A percentile compares a stretch with the other conserved stretches of the same genome.
Evolutionary conservation across 2,888 invertebrate species (phyloP).

Genomic region (Branchellion lobata): DNA sequence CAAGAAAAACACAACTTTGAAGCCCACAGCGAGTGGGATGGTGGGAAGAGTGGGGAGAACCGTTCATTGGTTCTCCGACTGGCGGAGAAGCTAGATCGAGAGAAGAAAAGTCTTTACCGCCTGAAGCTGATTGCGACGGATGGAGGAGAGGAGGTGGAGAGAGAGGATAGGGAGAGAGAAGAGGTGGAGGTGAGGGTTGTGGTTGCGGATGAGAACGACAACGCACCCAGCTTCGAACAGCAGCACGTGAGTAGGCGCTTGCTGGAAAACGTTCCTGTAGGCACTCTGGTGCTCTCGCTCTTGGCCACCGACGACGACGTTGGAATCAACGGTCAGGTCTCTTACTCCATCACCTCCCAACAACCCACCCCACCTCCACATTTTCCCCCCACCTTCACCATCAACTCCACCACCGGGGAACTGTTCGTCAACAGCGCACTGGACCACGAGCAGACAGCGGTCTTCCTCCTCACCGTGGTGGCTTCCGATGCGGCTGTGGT

Average conservation of each 20-base stretch:
- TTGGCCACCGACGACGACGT: constrained; percentile 44
- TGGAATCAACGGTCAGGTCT: constrained; percentile 44
- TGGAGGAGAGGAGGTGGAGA: constrained; percentile 48
- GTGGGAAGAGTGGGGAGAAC: too few species aligned
- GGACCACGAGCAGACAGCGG: constrained; percentile 43
- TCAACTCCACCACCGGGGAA: constrained; percentile 44
- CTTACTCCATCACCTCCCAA: constrained; percentile 37
- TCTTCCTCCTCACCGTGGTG: constrained; percentile 37
- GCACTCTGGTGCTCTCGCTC: constrained; percentile 34
- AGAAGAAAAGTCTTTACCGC: constrained; percentile 47
- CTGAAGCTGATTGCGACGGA: constrained; percentile 50
- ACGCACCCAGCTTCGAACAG: constrained; percentile 44
- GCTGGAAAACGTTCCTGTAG: constrained; percentile 36
- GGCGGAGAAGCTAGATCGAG: too few species aligned
- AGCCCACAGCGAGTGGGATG: too few species aligned
- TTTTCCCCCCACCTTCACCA: constrained; percentile 22
- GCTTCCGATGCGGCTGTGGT: constrained; percentile 38
- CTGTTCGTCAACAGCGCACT: constrained; percentile 40
- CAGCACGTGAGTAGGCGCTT: constrained; percentile 30
- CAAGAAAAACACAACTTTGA: too few species aligned
- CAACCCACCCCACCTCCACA: background rate
- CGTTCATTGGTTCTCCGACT: too few species aligned
- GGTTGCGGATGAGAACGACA: constrained; percentile 47
- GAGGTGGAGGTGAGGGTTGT: constrained; percentile 48
- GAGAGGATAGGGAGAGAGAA: constrained; percentile 46